These are phyloP conservation scores for Polydrusus tereticollis DNA, from an alignment of 2,888 invertebrate genomes.

Conservation along the genomic window DNA sequence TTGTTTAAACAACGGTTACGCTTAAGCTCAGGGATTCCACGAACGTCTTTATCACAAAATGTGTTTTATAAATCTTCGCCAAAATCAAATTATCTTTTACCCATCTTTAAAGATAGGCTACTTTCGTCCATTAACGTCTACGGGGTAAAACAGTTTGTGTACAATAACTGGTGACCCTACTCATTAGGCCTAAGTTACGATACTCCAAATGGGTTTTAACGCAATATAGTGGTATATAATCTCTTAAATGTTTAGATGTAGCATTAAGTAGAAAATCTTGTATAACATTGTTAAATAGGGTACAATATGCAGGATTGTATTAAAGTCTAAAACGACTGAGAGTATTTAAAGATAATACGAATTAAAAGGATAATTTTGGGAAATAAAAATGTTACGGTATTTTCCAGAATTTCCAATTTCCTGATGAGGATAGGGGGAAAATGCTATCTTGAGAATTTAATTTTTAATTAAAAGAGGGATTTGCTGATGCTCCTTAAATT, in stretches of 20 bases:
- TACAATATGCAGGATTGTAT: background rate
- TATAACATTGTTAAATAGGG: background rate
- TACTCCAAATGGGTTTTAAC: constrained; percentile 3
- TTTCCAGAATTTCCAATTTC: too few relatives aligned
- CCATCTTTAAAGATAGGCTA: constrained; percentile 9
- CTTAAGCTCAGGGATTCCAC: background rate
- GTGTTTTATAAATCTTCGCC: background rate
- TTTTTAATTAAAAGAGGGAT: too few relatives aligned
- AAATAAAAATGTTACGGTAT: too few relatives aligned
- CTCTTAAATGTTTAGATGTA: background rate
- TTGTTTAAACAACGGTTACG: too few relatives aligned
- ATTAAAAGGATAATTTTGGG: too few relatives aligned
- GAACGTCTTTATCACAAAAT: background rate
- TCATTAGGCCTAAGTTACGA: constrained; percentile 10
- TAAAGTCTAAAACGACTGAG: background rate
- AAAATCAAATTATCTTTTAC: constrained; percentile 9
- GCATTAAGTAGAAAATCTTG: background rate
- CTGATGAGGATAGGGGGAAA: too few relatives aligned
- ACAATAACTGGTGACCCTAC: constrained; percentile 9
- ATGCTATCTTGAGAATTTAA: too few relatives aligned
- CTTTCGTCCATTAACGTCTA: constrained; percentile 3
- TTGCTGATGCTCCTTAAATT: too few relatives aligned
- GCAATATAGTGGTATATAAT: background rate
- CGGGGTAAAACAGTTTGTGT: constrained; percentile 3
- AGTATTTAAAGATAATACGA: too few relatives aligned